Evolutionary conservation across 2,113 vertebrate genomes (phyloP), one percentile per base, ranked within the genome.

Genomic region (Merops nubicus): DNA sequence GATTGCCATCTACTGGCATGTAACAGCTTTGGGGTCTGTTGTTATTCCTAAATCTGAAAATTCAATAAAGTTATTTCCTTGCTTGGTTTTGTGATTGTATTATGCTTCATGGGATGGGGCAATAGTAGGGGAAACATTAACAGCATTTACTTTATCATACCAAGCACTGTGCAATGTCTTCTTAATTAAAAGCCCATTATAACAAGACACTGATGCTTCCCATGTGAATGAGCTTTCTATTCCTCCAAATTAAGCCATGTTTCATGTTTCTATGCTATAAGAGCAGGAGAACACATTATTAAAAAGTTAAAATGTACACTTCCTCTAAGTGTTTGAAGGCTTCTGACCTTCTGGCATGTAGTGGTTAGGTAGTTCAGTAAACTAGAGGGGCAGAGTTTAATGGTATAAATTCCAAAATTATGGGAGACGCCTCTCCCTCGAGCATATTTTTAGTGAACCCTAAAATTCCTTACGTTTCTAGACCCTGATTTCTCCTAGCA

Each of bases 151-250:
- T 97, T 94, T 59, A 86, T 87, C 91, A 48, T 74, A 69, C 47
- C 60, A 89, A 93, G 68, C 53, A 38, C 89, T 81, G 28, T 92
- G 89, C 80, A 72, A 51, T 20, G 60, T 48, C 59, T 84, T 76
- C 80, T 93, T 96, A 97, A 96, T 96, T 97, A 95, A 95, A 96
- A 97, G 91, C 83, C 74, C 72, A 72, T 86, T 89, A 84, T 47
- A 91, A 60, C 68, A 81, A 84, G 73, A 92, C 81, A 81, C 76
- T 95, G 84, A 91, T 96, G 82, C 63, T 88, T 97, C 94, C 95
- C 79, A 67, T 2, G 12, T 93, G 91, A 91, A 70, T 92, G 91
- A 92, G 36, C 60, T 93, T 85, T 59, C 45, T 89, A 22, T 77
- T 95, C 43, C 86, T 75, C 69, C 53, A 93, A 87, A 87, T 96